Base-by-base conservation (phyloP, 2,888 invertebrate genomes). In the Adelphocoris suturalis region DNA sequence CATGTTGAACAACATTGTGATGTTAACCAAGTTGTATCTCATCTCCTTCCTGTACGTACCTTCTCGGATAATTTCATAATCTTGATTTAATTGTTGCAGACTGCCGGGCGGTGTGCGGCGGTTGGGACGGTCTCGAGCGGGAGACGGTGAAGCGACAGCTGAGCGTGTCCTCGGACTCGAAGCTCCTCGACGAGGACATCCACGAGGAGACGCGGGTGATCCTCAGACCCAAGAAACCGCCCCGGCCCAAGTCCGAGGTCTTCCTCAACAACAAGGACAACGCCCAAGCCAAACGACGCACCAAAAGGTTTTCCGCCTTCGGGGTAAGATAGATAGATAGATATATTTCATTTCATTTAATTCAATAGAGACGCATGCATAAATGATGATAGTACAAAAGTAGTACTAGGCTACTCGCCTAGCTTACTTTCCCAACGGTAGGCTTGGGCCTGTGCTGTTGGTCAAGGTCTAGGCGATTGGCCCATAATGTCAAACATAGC, bases 301-400 rank as follows among this genome's bases (percentile, higher is more conserved):
- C 97, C 93, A 98, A 98, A 95, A 96, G 98, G 94, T 98, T 97
- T 95, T 98, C 98, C 93, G 98, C 98, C 94, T 99, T 98, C 95
- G 98, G 98, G 95, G 98, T 98, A 94, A 95, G 96, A 5, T 7
- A 57, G 5, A n/a, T n/a, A 16, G 16, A 52, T 52, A 11, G n/a
- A n/a, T 37, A 37, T 37, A 37, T 37, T 37, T 7, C 37, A n/a
- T n/a, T n/a, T n/a, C n/a, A n/a, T n/a, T n/a, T n/a, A n/a, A n/a
- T n/a, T n/a, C n/a, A n/a, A n/a, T n/a, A n/a, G n/a, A n/a, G n/a
- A n/a, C n/a, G n/a, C n/a, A n/a, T n/a, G n/a, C n/a, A n/a, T n/a
- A n/a, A n/a, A n/a, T n/a, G n/a, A n/a, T n/a, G n/a, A n/a, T n/a
- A n/a, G n/a, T n/a, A n/a, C n/a, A n/a, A n/a, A n/a, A n/a, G n/a